Conservation (phyloP, 2,113 vertebrate genomes). For the Erpornis zantholeuca region DNA sequence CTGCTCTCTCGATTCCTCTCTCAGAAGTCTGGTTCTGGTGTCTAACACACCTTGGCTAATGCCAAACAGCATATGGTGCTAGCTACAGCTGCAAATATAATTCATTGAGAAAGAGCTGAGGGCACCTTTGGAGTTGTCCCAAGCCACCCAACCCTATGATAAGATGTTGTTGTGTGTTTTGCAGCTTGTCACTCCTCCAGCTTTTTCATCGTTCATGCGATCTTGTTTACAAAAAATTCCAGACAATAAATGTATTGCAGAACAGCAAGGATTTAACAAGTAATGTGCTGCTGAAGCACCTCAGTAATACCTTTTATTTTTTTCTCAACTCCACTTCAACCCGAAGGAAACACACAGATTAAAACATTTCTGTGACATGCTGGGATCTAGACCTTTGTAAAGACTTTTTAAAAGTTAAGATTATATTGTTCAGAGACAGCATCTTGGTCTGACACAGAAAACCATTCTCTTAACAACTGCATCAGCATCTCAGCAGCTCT, state of each 20-base stretch:
- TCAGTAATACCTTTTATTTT: background rate
- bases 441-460: background rate
- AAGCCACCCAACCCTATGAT: background rate
- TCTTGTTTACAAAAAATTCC: background rate
- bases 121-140: background rate
- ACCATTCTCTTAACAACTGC: conserved; percentile 26
- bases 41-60: background rate
- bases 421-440: background rate
- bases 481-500: background rate
- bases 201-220: background rate
- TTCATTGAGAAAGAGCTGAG: background rate
- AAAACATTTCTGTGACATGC: background rate
- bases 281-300: background rate
- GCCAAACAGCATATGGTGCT: background rate
- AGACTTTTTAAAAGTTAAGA: background rate
- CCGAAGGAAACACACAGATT: background rate
- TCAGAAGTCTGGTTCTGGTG: background rate
- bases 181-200: background rate
- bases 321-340: background rate
- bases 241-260: background rate
- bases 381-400: background rate
- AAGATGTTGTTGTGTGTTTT: background rate
- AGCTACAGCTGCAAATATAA: background rate
- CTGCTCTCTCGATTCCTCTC: background rate
- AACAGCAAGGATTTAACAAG: background rate